phyloP scores from a whole-genome alignment of 2,797 vertebrate species.

The Ctenosaura bakeri region DNA sequence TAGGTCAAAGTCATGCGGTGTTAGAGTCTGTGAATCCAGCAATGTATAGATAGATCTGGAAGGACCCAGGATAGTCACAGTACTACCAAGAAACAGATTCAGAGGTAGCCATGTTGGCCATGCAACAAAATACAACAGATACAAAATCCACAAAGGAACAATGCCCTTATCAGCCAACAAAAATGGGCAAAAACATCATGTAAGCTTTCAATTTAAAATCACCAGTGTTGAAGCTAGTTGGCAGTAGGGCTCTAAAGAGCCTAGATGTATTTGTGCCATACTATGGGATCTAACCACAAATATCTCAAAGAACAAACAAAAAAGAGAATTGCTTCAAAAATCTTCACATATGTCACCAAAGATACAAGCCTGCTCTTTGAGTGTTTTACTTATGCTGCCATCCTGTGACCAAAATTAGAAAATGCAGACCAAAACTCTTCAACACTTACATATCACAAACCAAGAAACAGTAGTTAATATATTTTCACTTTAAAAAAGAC shows the following conservation, averaged over 20 bases:
- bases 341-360: constrained; percentile 43
- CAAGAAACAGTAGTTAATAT: constrained; percentile 28
- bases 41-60: too few species aligned
- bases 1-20: too few species aligned
- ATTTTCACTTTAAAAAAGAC: constrained; percentile 7
- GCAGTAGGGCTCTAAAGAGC: background rate
- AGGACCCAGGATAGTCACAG: too few species aligned
- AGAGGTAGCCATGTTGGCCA: too few species aligned
- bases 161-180: background rate
- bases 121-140: too few species aligned
- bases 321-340: background rate
- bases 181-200: too few species aligned
- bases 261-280: background rate
- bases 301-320: constrained; percentile 21
- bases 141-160: too few species aligned
- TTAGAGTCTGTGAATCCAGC: too few species aligned
- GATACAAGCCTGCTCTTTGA: background rate
- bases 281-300: background rate
- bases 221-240: too few species aligned
- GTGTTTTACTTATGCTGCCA: constrained; percentile 85
- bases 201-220: too few species aligned
- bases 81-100: too few species aligned
- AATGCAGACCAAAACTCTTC: constrained; percentile 73
- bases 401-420: constrained; percentile 80
- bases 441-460: constrained; percentile 15